Base-by-base conservation (phyloP, 2,888 invertebrate genomes). In the Melieria omissa region DNA sequence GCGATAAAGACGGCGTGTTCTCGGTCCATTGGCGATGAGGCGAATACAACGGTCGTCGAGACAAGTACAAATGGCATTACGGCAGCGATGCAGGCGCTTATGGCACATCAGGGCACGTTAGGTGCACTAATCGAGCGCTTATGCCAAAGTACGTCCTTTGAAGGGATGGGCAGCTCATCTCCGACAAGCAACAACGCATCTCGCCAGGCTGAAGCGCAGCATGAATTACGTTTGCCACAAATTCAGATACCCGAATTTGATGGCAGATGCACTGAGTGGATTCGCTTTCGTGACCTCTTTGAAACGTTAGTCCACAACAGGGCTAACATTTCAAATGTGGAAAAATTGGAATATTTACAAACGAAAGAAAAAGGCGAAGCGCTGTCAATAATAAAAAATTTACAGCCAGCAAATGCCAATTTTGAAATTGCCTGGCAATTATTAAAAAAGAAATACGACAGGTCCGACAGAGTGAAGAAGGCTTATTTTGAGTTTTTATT, bases 241-340 rank as follows among this genome's bases (percentile, higher is more conserved):
- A 66, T 73, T n/a, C 62, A 70, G 45, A 10, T 73, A 1, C 29
- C 29, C 1, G 29, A 29, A 29, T 70, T 73, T 47, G 63, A 70
- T 29, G 70, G 73, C 7, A 66, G n/a, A 45, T 57, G 10, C n/a
- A 45, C 46, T 9, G 54, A 71, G 3, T 73, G 73, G 68, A 58
- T 71, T 42, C 66, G 71, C 8, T 73, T 71, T 57, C 58, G 67
- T 10, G 70, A 67, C 60, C 70, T 73, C 4, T 73, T 71, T 47
- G 67, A 73, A 70, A 63, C 66, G 4, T 61, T 67, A 62, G 54
- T 73, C 4, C 70, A 73, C 45, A 70, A 42, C 14, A 67, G 57
- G 61, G 16, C 69, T 16, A 71, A 61, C 16, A 64, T 73, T 12
- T 63, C 61, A 45, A 29, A 61, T 44, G 16, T 73, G 0, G 68